Base-by-base conservation (phyloP, 2,797 vertebrate genomes). In the Poeciliopsis infans region DNA sequence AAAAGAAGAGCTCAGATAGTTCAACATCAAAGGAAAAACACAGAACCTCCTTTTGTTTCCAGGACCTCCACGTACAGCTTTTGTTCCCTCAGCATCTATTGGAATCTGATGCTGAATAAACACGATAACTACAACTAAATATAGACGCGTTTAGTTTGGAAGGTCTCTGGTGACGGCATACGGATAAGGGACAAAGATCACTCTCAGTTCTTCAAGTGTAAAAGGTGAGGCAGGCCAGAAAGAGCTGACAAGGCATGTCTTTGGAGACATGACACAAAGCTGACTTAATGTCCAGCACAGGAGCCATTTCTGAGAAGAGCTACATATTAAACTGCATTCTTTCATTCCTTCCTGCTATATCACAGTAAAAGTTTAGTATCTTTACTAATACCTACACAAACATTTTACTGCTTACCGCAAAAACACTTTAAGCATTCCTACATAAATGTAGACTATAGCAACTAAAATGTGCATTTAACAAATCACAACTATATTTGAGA, bases 201-300 rank as follows among this genome's bases (percentile, higher is more conserved):
- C 53, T 47, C 53, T 43, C 7, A 25, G 5, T 75, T 13, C 4
- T 6, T 7, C 4, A 31, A 28, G 43, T 68, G 64, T 85, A 55
- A 18, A 84, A 80, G 75, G 83, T 80, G 83, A 80, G 66, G 43
- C 57, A 0, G 47, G 12, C 57, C 18, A 28, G 31, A 7, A 12
- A 55, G n/a, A 72, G 73, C n/a, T 47, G 47, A 51, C 78, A 81
- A 87, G 90, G 91, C 7, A 84, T 90, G 91, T 74, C 88, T 70
- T 85, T 70, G 79, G 82, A 85, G 88, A 89, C 85, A 75, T 43
- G 1, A 79, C 33, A 79, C 39, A 85, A 81, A 80, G 81, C 28
- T 75, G 61, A 87, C 77, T 81, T 75, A 79, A 74, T 64, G 68
- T 77, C 68, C 41, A 73, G 23, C 49, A 77, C 1, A 0, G 18